Base-by-base conservation (phyloP, 2,888 invertebrate species). In the Clivina fossor region DNA sequence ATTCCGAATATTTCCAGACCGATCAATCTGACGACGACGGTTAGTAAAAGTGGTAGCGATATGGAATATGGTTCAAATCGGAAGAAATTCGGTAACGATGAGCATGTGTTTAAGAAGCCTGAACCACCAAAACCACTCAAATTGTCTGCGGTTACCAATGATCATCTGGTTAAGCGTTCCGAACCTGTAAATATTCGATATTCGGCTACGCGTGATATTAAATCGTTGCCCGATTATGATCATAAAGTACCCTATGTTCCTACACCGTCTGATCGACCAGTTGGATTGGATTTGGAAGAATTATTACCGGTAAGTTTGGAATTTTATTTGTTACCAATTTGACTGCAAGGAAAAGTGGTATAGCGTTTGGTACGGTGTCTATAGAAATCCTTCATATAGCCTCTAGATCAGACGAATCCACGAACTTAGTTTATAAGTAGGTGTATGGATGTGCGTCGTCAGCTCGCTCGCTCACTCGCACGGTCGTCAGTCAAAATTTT, bases 201-300 rank as follows among this genome's bases (percentile, higher is more conserved):
- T 16, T 68, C 72, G 32, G 74, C 76, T 19, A 28, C 46, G 70
- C 33, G 68, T 71, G n/a, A n/a, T n/a, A 18, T 64, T 30, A 78
- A 78, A 59, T 69, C 77, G 8, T 70, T 74, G 2, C 75, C 73
- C 9, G 68, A 71, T 11, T 72, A 73, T 37, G 73, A 76, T 5
- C n/a, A n/a, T n/a, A 73, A 55, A 16, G 57, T 75, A 7, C 75
- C 78, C 1, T 84, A 85, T 66, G 80, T 90, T 59, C 89, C 90
- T 3, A 83, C 82, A 68, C 78, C 82, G 50, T 76, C 84, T 3
- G 87, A 89, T 69, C 79, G 83, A 64, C 86, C 90, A 2, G 83
- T 86, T 24, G 89, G 89, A 1, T 76, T 92, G 30, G 86, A 88
- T 67, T 79, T 90, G 48, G 88, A 90, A 61, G 90, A 90, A 66